phyloP scores from a whole-genome alignment of 2,797 vertebrate genomes.

The Gadopsis marmoratus region DNA sequence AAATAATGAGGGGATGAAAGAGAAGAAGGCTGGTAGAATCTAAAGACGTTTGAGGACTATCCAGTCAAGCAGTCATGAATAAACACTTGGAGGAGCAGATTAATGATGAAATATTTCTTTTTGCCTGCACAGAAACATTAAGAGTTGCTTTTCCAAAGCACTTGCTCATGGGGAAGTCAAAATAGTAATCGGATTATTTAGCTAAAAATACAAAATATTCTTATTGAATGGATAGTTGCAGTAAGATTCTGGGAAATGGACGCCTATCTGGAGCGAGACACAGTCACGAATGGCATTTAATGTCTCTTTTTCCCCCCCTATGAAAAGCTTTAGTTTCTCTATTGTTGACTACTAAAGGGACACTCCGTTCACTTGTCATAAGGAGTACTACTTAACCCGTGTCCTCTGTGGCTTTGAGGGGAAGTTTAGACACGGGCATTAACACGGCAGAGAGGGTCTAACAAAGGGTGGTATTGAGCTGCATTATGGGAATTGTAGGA shows the following conservation, averaged over 20 bases:
- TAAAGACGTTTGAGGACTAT: slow-evolving; percentile 52
- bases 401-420: neutral
- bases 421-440: neutral
- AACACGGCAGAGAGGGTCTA: too few relatives aligned
- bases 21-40: slow-evolving; percentile 47
- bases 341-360: neutral
- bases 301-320: too few relatives aligned
- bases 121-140: slow-evolving; percentile 22
- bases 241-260: neutral
- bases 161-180: neutral
- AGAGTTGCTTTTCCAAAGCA: neutral
- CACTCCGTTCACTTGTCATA: neutral
- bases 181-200: neutral
- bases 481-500: slow-evolving; percentile 5
- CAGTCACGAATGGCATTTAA: neutral
- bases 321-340: too few relatives aligned
- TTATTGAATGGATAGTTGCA: neutral
- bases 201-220: neutral
- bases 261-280: neutral
- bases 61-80: slow-evolving; percentile 42
- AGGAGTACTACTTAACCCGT: neutral
- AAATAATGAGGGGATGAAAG: slow-evolving; percentile 72
- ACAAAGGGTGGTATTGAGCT: neutral
- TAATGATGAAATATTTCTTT: slow-evolving; percentile 42
- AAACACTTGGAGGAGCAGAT: slow-evolving; percentile 50